Base-by-base conservation (phyloP, 2,113 vertebrate genomes). In the Apteryx mantelli region DNA sequence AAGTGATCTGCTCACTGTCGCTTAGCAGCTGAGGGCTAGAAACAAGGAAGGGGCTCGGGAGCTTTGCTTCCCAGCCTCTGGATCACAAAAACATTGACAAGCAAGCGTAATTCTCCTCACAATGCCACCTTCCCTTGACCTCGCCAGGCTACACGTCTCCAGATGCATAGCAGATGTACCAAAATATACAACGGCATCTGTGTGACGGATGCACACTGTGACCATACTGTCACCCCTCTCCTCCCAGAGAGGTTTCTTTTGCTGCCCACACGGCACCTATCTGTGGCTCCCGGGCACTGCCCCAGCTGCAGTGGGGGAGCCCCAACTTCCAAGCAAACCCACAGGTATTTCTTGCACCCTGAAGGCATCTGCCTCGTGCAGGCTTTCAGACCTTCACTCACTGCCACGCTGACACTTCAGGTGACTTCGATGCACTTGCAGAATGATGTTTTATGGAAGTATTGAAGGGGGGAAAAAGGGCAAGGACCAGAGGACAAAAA, bases 221-320 rank as follows among this genome's bases (percentile, higher is more conserved):
- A 38, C 28, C 5, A 5, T 9, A 28, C 2, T 77, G 40, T 6
- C 40, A 53, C 26, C 7, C n/a, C 61, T 28, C 26, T 88, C 19
- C 46, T 78, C 26, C n/a, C 9, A 69, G 36, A 69, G 18, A 25
- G 22, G 40, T 84, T 7, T 34, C 8, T 71, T 77, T 76, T 63
- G 46, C 40, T 93, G 21, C 77, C n/a, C 78, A 66, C 1, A 1
- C 7, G 36, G 52, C 19, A 26, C 0, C 0, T 4, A 50, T 5
- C 36, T 28, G 3, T 25, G 14, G 12, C 40, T 88, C 44, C 44
- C 40, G 7, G 12, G 5, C 65, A 52, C 38, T 60, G n/a, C 13
- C 26, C 26, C 22, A 24, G 14, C 3, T 7, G 1, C 19, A n/a
- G 7, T 3, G 61, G 32, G 9, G 11, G 6, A 6, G 77, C 7